Percentiles rank a stretch among this genome's conserved stretches.
phyloP scores from a whole-genome alignment of 2,113 vertebrate species.

The Oenanthe melanoleuca region DNA sequence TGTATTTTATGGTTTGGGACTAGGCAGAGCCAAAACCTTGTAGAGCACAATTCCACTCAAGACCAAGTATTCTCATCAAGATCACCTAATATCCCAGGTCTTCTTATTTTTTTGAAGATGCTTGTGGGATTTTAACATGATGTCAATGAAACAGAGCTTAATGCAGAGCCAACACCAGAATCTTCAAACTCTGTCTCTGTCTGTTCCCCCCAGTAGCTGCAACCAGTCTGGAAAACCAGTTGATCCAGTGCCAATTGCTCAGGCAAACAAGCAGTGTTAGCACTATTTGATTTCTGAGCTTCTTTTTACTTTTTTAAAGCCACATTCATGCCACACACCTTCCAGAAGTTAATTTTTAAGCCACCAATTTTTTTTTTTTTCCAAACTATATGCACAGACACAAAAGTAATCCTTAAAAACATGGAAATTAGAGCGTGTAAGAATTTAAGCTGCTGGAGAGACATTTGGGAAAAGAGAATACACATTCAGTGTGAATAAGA shows the following conservation, averaged over 20 bases:
- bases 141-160: conserved; percentile 10
- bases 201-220: conserved; percentile 21
- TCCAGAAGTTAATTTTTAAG: conserved; percentile 35
- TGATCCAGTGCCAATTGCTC: not conserved
- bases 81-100: conserved; percentile 31
- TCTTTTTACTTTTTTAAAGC: not conserved
- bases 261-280: not conserved
- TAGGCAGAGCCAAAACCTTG: conserved; percentile 28
- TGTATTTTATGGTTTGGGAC: conserved; percentile 39
- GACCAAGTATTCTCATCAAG: conserved; percentile 25
- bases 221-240: conserved; percentile 5
- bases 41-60: not conserved
- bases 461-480: not conserved
- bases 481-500: not conserved
- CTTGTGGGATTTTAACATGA: conserved; percentile 36
- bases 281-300: not conserved
- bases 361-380: not conserved
- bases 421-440: not conserved
- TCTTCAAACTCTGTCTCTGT: not conserved
- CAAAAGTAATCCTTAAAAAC: not conserved
- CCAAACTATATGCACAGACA: not conserved
- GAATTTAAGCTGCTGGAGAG: not conserved
- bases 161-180: not conserved
- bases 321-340: not conserved
- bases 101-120: not conserved